phyloP scores from a whole-genome alignment of 2,888 invertebrate species.

The Microctonus aethiopoides region DNA sequence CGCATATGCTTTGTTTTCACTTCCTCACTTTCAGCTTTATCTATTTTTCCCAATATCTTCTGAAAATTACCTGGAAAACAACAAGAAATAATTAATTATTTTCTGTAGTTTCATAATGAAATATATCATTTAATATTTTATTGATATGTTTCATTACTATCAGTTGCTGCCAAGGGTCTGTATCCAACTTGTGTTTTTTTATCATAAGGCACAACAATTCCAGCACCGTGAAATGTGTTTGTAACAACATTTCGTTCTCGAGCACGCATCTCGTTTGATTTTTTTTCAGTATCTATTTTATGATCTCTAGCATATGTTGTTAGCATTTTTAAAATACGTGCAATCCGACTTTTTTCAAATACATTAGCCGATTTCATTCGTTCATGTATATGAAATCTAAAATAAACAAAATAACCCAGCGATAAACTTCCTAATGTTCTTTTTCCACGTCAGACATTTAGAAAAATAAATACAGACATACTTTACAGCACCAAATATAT shows the following conservation, averaged over 20 bases:
- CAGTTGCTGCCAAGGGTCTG: slow-evolving; percentile 77
- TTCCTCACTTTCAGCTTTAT: slow-evolving; percentile 71
- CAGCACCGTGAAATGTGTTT: slow-evolving; percentile 82
- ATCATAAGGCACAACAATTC: slow-evolving; percentile 87
- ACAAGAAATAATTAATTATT: slow-evolving; percentile 20
- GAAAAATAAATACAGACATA: slow-evolving; percentile 67
- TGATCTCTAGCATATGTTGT: slow-evolving; percentile 74
- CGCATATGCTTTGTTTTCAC: slow-evolving; percentile 74
- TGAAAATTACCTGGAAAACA: slow-evolving; percentile 73
- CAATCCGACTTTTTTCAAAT: slow-evolving; percentile 73
- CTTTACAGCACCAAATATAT: slow-evolving; percentile 84
- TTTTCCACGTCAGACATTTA: no score
- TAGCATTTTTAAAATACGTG: slow-evolving; percentile 73
- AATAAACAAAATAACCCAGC: slow-evolving; percentile 34
- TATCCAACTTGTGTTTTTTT: slow-evolving; percentile 88
- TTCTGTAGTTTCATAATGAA: neutral
- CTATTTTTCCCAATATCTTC: slow-evolving; percentile 76
- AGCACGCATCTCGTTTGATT: slow-evolving; percentile 72
- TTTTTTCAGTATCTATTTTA: slow-evolving; percentile 71
- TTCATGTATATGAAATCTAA: slow-evolving; percentile 71
- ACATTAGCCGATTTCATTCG: slow-evolving; percentile 68
- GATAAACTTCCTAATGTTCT: neutral
- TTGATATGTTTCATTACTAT: slow-evolving; percentile 67
- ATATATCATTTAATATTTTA: neutral
- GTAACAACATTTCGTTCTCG: slow-evolving; percentile 75